Conservation (phyloP, 2,113 vertebrate species). For the Monarcha castaneiventris region DNA sequence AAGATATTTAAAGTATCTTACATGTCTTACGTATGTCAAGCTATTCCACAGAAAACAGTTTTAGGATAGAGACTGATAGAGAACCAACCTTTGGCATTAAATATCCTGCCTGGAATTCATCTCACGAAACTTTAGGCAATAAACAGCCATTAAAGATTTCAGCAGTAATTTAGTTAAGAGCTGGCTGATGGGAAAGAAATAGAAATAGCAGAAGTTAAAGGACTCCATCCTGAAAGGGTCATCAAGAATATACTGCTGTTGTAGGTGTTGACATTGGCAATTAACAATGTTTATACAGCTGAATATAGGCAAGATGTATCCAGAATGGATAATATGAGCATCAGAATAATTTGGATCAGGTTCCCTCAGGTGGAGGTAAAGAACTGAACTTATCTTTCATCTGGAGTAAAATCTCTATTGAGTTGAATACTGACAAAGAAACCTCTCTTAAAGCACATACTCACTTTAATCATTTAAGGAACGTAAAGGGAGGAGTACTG, state of each 20-base stretch:
- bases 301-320: not conserved
- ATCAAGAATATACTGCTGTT: not conserved
- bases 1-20: not conserved
- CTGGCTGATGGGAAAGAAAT: not conserved
- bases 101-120: not conserved
- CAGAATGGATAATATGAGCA: not conserved
- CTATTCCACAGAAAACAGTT: not conserved
- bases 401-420: not conserved
- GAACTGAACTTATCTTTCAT: not conserved
- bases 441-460: not conserved
- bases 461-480: not conserved
- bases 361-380: not conserved
- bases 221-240: not conserved
- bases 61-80: not conserved
- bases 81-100: not conserved
- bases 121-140: rapidly evolving
- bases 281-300: not conserved
- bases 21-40: not conserved
- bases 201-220: not conserved
- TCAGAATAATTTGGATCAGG: not conserved
- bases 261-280: not conserved
- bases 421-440: not conserved
- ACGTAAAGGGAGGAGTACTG: not conserved
- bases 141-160: not conserved
- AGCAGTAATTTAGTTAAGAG: not conserved